These are phyloP conservation scores for Nectonema munidae DNA, from an alignment of 2,888 invertebrate genomes.

Conservation along the genomic window DNA sequence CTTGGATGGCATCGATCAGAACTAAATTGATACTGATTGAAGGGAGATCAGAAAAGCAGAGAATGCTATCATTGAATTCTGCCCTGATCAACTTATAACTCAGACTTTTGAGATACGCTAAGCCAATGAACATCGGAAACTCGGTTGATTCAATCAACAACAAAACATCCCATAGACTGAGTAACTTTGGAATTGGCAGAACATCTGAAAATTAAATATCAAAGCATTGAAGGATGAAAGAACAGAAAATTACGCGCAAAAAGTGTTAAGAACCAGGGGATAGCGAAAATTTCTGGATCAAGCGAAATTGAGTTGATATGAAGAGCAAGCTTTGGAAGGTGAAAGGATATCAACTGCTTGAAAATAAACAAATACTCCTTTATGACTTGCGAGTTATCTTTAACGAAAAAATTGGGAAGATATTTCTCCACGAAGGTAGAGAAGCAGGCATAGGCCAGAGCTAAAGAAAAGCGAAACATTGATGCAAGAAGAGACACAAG, in stretches of 20 bases:
- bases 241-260: constrained; percentile 46
- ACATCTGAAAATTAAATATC: constrained; percentile 38
- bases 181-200: constrained; percentile 77
- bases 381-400: constrained; percentile 75
- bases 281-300: constrained; percentile 74
- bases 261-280: constrained; percentile 95
- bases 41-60: constrained; percentile 87
- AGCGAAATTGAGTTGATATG: constrained; percentile 69
- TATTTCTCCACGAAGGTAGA: constrained; percentile 76
- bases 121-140: constrained; percentile 66
- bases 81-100: constrained; percentile 46
- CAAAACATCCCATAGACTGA: constrained; percentile 85
- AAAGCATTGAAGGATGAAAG: constrained; percentile 17
- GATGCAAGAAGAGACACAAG: background rate
- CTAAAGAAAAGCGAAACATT: constrained; percentile 26
- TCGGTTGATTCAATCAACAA: constrained; percentile 64
- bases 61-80: constrained; percentile 87
- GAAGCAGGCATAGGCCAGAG: constrained; percentile 70
- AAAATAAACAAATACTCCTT: constrained; percentile 89
- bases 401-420: constrained; percentile 73
- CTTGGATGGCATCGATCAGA: constrained; percentile 16
- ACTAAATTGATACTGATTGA: background rate
- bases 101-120: constrained; percentile 58
- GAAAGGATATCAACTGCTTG: constrained; percentile 70
- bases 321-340: constrained; percentile 59